Conservation (phyloP, 2,113 vertebrate species). For the Crocuta crocuta region DNA sequence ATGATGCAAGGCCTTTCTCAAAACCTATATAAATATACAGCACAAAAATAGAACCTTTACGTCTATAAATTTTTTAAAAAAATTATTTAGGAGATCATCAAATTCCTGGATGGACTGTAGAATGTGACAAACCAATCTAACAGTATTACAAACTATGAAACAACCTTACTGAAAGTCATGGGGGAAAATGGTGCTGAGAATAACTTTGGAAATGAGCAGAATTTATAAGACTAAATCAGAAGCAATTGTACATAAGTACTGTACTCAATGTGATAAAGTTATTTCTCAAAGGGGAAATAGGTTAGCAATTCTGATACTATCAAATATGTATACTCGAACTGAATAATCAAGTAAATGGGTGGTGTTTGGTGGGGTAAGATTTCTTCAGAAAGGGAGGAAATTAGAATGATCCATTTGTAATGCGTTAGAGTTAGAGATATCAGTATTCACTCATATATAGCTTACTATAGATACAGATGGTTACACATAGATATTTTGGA, state of each 20-base stretch:
- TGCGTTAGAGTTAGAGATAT: background rate
- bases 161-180: background rate
- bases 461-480: background rate
- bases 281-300: background rate
- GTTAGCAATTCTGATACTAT: background rate
- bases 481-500: background rate
- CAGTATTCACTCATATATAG: background rate
- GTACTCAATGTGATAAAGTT: background rate
- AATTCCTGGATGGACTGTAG: background rate
- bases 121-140: background rate
- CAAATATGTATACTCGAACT: background rate
- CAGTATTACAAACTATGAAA: background rate
- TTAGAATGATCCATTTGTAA: background rate
- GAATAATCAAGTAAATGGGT: background rate
- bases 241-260: background rate
- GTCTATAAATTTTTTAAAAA: background rate
- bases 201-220: background rate
- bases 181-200: background rate
- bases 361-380: background rate
- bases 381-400: background rate
- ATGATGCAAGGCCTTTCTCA: background rate
- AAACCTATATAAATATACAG: background rate
- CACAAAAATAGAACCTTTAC: background rate
- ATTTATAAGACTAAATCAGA: background rate
- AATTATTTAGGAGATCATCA: background rate